A percentile compares a stretch with the other conserved stretches of the same genome.
Evolutionary conservation across 2,888 invertebrate species (phyloP).

Genomic region (Ferrisia virgata): DNA sequence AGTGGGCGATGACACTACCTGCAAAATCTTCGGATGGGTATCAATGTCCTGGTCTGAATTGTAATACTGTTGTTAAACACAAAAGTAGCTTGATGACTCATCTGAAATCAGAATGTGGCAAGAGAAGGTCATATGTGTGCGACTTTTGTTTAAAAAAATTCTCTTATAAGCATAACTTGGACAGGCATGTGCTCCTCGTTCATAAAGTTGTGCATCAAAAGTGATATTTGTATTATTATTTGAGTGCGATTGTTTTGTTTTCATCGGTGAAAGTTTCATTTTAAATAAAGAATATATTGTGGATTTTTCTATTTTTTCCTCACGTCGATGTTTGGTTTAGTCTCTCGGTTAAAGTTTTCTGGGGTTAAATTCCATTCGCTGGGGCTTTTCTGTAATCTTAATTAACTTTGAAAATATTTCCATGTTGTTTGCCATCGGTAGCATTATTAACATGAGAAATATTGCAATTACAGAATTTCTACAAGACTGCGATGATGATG

Average conservation of each 20-base stretch:
- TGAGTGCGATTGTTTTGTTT: too few relatives aligned
- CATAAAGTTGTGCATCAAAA: constrained; percentile 20
- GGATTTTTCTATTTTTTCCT: too few relatives aligned
- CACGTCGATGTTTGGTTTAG: too few relatives aligned
- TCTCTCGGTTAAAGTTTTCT: too few relatives aligned
- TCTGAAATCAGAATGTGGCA: constrained; percentile 47
- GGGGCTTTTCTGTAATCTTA: neutral
- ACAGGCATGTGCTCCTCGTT: constrained; percentile 39
- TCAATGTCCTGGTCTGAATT: constrained; percentile 5
- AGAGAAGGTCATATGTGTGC: constrained; percentile 39
- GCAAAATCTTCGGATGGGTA: neutral
- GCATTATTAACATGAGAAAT: neutral
- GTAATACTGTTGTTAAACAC: constrained; percentile 56
- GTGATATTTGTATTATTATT: neutral
- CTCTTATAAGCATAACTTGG: constrained; percentile 27
- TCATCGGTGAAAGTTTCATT: too few relatives aligned
- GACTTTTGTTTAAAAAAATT: constrained; percentile 46
- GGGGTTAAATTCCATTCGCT: too few relatives aligned
- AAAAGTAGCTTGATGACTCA: constrained; percentile 46
- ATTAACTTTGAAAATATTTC: too few relatives aligned
- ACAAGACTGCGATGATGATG: neutral
- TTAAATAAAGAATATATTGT: too few relatives aligned
- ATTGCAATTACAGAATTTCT: neutral
- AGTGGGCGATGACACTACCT: neutral
- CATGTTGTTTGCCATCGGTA: too few relatives aligned